Evolutionary conservation across 2,888 invertebrate species (phyloP).

Genomic region (Alloscopus bannaensis): DNA sequence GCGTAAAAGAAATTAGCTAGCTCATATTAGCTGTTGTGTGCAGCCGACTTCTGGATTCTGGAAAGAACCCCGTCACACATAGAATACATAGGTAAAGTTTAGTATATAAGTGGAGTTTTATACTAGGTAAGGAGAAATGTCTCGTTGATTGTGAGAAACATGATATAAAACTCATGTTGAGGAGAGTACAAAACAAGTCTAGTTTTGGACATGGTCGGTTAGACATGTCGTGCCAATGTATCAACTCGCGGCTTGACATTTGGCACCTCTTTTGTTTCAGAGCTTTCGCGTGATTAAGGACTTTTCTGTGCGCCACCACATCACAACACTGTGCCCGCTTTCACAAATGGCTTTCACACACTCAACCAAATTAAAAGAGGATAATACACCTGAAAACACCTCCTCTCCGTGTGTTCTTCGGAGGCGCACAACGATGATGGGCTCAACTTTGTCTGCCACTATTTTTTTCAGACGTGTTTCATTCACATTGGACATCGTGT

Average conservation of each 20-base stretch:
- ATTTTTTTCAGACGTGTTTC: constrained; percentile 49
- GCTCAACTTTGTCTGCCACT: constrained; percentile 34
- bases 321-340: constrained; percentile 26
- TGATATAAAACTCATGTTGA: constrained; percentile 58
- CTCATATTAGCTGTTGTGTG: no score
- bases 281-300: constrained; percentile 63
- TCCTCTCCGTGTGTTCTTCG: constrained; percentile 25
- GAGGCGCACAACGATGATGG: no score
- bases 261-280: constrained; percentile 61
- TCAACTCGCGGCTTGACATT: constrained; percentile 61
- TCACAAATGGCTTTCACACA: constrained; percentile 57
- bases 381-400: constrained; percentile 52
- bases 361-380: constrained; percentile 48
- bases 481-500: constrained; percentile 41
- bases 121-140: no score
- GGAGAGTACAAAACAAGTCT: constrained; percentile 57
- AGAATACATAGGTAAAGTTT: no score
- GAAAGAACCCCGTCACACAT: no score
- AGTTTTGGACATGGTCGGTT: constrained; percentile 54
- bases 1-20: constrained; percentile 51
- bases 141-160: constrained; percentile 55
- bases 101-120: no score
- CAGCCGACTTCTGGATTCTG: no score
- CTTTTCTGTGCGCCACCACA: constrained; percentile 41
- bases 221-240: constrained; percentile 62